phyloP scores from a whole-genome alignment of 2,113 vertebrate genomes.

The Poecilia latipinna region DNA sequence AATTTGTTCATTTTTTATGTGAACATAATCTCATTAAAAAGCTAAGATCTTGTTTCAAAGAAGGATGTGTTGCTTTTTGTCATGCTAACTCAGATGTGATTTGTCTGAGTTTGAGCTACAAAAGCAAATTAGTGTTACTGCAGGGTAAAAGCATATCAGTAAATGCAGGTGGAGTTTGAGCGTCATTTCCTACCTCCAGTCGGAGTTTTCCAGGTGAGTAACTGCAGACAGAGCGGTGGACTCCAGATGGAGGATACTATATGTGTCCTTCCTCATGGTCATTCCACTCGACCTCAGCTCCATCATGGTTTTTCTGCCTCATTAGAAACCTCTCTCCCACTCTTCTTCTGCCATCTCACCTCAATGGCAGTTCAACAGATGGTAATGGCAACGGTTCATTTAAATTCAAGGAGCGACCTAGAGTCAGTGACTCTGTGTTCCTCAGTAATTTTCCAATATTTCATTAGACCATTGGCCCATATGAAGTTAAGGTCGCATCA shows the following conservation, averaged over 20 bases:
- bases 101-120: not conserved
- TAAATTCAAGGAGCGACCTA: not conserved
- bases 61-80: not conserved
- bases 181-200: not conserved
- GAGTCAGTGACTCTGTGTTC: not conserved
- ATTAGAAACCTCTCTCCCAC: slow-evolving; percentile 44
- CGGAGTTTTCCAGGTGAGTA: slow-evolving; percentile 42
- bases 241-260: slow-evolving; percentile 53
- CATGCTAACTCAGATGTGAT: not conserved
- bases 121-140: not conserved
- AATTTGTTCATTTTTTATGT: no score
- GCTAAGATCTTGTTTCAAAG: no score
- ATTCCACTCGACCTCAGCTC: slow-evolving; percentile 47
- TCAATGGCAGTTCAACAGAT: slow-evolving; percentile 37
- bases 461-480: slow-evolving; percentile 15
- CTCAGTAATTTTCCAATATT: not conserved
- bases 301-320: slow-evolving; percentile 61
- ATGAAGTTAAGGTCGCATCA: not conserved
- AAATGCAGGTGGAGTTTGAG: slow-evolving; percentile 16
- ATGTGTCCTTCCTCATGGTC: slow-evolving; percentile 53
- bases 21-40: no score
- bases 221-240: slow-evolving; percentile 32
- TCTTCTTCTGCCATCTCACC: slow-evolving; percentile 33
- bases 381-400: not conserved
- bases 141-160: slow-evolving; percentile 6